These are phyloP conservation scores for Caenorhabditis virilis DNA, from an alignment of 2,888 invertebrate species.

Conservation along the genomic window DNA sequence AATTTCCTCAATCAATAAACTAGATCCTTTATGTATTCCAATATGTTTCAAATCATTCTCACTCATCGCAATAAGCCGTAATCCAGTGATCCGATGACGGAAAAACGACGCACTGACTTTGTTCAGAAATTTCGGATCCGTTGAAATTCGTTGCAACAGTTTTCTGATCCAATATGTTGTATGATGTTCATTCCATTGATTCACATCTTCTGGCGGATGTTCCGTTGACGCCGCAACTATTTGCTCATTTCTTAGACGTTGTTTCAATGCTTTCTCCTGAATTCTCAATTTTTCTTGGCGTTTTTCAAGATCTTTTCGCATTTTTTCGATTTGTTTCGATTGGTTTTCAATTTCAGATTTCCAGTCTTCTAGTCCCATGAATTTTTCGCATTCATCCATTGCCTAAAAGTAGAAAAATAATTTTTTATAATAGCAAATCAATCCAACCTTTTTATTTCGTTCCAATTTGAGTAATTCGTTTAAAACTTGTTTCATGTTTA, in stretches of 20 bases:
- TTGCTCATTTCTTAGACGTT: slow-evolving; percentile 35
- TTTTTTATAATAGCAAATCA: no score
- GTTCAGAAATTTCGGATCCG: slow-evolving; percentile 46
- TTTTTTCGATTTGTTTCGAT: slow-evolving; percentile 46
- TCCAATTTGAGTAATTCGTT: slow-evolving; percentile 25
- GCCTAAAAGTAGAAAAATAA: slow-evolving; percentile 17
- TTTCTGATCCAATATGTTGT: slow-evolving; percentile 51
- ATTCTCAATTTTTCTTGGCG: slow-evolving; percentile 52
- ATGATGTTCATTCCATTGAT: slow-evolving; percentile 57
- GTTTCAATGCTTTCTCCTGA: slow-evolving; percentile 50
- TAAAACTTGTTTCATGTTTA: slow-evolving; percentile 46
- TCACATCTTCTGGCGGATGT: slow-evolving; percentile 44
- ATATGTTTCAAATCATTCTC: slow-evolving; percentile 57
- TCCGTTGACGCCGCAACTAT: slow-evolving; percentile 27
- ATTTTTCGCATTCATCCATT: slow-evolving; percentile 51
- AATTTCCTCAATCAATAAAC: slow-evolving; percentile 38
- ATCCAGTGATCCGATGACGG: slow-evolving; percentile 57
- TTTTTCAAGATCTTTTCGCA: slow-evolving; percentile 50
- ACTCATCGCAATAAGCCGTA: slow-evolving; percentile 52
- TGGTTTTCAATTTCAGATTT: slow-evolving; percentile 54
- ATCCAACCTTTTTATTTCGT: slow-evolving; percentile 17
- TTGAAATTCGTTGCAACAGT: slow-evolving; percentile 2
- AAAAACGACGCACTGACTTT: slow-evolving; percentile 47
- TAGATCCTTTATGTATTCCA: slow-evolving; percentile 42
- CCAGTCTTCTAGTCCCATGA: slow-evolving; percentile 57